Evolutionary conservation across 2,113 vertebrate genomes (phyloP).

Genomic region (Scomber scombrus): DNA sequence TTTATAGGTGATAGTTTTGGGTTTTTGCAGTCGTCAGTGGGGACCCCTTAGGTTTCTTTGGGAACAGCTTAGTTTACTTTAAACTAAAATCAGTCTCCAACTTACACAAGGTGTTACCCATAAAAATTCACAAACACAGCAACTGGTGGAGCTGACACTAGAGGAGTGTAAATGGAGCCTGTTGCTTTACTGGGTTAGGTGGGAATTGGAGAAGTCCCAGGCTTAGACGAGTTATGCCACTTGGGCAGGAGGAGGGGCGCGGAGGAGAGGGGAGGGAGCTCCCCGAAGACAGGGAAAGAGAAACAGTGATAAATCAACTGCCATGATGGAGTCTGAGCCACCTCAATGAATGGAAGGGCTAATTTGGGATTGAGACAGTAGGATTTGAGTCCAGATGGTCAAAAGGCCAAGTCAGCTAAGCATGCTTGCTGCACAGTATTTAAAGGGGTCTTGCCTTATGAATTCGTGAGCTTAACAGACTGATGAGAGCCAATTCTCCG

Average conservation of each 20-base stretch:
- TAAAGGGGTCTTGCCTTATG: conserved; percentile 23
- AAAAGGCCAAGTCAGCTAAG: conserved; percentile 9
- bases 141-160: conserved; percentile 75
- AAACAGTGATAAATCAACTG: conserved; percentile 75
- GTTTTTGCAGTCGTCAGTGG: background rate
- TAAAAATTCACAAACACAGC: conserved; percentile 84
- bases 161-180: conserved; percentile 80
- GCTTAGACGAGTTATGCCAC: conserved; percentile 69
- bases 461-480: conserved; percentile 33
- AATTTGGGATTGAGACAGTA: conserved; percentile 35
- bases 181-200: conserved; percentile 82
- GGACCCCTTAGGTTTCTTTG: conserved; percentile 15
- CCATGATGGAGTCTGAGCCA: conserved; percentile 18
- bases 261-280: conserved; percentile 23
- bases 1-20: background rate
- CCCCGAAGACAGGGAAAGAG: conserved; percentile 50
- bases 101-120: conserved; percentile 57
- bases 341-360: conserved; percentile 12
- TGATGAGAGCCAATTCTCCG: conserved; percentile 28
- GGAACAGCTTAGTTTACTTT: conserved; percentile 40
- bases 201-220: conserved; percentile 82
- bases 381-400: conserved; percentile 9
- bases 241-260: conserved; percentile 15
- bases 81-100: conserved; percentile 22
- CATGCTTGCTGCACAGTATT: conserved; percentile 22